Conservation (phyloP, 1,140 invertebrate genomes). For the Drosophila teissieri region DNA sequence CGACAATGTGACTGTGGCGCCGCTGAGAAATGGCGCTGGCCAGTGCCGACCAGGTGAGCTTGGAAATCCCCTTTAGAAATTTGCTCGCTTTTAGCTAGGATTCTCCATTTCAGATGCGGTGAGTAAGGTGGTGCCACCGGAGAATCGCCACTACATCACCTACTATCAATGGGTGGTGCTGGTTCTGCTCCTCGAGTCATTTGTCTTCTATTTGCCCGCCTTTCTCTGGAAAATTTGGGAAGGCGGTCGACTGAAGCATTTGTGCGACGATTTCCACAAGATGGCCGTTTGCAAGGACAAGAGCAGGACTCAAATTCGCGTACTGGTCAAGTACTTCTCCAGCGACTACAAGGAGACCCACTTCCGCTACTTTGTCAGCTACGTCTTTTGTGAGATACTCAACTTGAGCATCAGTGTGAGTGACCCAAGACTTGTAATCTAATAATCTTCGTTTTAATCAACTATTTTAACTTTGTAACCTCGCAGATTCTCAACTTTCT, state of each 20-base stretch:
- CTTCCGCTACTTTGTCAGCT: slow-evolving; percentile 89
- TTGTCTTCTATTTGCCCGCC: slow-evolving; percentile 90
- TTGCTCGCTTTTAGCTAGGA: slow-evolving; percentile 29
- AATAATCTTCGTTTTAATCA: not conserved
- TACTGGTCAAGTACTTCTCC: slow-evolving; percentile 86
- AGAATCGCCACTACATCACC: slow-evolving; percentile 86
- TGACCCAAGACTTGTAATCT: not conserved
- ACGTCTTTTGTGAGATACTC: slow-evolving; percentile 89
- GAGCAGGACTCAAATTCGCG: slow-evolving; percentile 85
- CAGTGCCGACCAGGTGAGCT: slow-evolving; percentile 28
- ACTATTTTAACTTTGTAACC: not conserved
- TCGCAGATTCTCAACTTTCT: slow-evolving; percentile 86
- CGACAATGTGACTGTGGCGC: slow-evolving; percentile 84
- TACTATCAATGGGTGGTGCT: slow-evolving; percentile 97
- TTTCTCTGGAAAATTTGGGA: slow-evolving; percentile 92
- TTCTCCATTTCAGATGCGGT: slow-evolving; percentile 24
- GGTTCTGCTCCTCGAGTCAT: slow-evolving; percentile 91
- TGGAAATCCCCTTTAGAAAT: not conserved
- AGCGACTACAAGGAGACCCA: slow-evolving; percentile 86
- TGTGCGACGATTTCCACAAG: slow-evolving; percentile 85
- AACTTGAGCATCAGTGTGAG: slow-evolving; percentile 89
- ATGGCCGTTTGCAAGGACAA: slow-evolving; percentile 80
- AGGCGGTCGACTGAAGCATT: slow-evolving; percentile 86
- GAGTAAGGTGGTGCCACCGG: not conserved
- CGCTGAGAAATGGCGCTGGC: not conserved